Evolutionary conservation across 2,113 vertebrate species (phyloP).

Genomic region (Nesoenas mayeri): DNA sequence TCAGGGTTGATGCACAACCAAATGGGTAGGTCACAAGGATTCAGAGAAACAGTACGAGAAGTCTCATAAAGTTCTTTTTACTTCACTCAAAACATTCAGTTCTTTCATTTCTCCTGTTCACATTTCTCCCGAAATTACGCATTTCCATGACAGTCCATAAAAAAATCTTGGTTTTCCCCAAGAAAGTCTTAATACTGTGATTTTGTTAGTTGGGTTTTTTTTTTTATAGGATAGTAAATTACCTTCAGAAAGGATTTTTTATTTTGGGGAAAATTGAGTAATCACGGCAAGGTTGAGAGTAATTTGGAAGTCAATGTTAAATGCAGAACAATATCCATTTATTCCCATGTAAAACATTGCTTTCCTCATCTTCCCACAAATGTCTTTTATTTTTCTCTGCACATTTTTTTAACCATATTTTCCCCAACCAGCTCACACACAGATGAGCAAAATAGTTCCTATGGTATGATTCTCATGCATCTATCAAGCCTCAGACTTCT

Average conservation of each 20-base stretch:
- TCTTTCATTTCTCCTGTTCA: not conserved
- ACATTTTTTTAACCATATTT: not conserved
- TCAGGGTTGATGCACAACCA: not conserved
- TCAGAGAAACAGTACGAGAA: not conserved
- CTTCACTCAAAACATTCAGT: not conserved
- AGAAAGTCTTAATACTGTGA: not conserved
- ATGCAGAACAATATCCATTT: not conserved
- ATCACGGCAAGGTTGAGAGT: not conserved
- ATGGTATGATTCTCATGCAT: not conserved
- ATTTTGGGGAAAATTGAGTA: not conserved
- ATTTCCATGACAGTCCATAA: not conserved
- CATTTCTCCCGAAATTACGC: not conserved
- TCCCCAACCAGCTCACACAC: not conserved
- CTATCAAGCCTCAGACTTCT: not conserved
- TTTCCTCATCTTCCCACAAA: conserved; percentile 29
- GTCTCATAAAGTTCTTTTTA: not conserved
- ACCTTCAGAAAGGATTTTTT: not conserved
- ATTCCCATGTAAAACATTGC: not conserved
- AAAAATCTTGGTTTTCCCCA: not conserved
- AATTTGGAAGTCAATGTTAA: conserved; percentile 18
- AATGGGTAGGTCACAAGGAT: not conserved
- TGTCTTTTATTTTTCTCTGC: conserved; percentile 13
- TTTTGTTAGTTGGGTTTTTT: not conserved
- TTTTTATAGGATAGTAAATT: not conserved
- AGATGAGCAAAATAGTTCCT: conserved; percentile 5